These are phyloP conservation scores for Gryllus longicercus DNA, from an alignment of 2,888 invertebrate species.

Conservation along the genomic window DNA sequence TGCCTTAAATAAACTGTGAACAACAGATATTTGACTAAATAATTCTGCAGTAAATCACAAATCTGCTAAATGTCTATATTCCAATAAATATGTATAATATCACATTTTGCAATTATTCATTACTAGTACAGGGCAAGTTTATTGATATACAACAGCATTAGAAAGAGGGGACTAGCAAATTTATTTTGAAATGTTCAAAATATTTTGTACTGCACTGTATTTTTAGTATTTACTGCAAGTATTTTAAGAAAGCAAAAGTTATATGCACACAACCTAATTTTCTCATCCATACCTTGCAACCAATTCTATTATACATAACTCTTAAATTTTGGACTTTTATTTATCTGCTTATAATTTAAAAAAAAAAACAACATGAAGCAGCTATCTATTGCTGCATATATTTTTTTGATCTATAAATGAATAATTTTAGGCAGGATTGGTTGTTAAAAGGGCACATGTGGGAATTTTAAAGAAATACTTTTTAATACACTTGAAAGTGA, in stretches of 20 bases:
- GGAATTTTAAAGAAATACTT: too few relatives aligned
- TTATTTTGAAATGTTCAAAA: not conserved
- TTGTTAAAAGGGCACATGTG: too few relatives aligned
- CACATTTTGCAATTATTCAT: too few relatives aligned
- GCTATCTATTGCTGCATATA: not conserved
- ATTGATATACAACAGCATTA: too few relatives aligned
- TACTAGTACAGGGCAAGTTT: too few relatives aligned
- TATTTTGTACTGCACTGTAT: conserved; percentile 18
- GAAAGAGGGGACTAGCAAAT: too few relatives aligned
- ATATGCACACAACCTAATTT: not conserved
- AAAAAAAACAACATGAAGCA: not conserved
- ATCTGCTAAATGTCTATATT: too few relatives aligned
- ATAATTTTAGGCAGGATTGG: not conserved
- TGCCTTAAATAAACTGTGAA: too few relatives aligned
- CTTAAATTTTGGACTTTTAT: not conserved
- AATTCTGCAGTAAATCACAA: too few relatives aligned
- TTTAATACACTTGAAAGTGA: too few relatives aligned
- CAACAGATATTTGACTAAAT: too few relatives aligned
- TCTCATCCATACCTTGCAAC: not conserved
- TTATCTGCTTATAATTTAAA: not conserved
- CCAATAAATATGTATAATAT: too few relatives aligned
- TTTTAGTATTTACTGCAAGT: conserved; percentile 7
- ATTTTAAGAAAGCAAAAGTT: not conserved
- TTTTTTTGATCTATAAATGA: not conserved
- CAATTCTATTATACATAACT: not conserved